Percentiles rank a stretch among this genome's conserved stretches.
These are phyloP conservation scores for Ichneumoninae sp. DNA, from an alignment of 2,888 invertebrate genomes.

Conservation along the genomic window DNA sequence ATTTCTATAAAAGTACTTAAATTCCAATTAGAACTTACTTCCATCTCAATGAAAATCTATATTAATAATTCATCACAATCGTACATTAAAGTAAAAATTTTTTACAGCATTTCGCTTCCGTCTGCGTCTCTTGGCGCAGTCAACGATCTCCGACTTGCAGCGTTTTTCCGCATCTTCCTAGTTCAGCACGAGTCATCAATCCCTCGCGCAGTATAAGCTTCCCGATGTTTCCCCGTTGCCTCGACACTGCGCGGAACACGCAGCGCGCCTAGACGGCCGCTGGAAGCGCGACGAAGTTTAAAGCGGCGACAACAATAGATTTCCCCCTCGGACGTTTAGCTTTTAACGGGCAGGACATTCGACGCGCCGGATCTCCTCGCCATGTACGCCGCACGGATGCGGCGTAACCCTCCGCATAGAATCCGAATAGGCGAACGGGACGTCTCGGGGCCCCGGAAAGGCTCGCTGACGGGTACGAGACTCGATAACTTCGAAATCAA, in stretches of 20 bases:
- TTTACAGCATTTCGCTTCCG: neutral
- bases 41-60: no score
- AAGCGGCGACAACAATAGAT: conserved; percentile 51
- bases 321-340: conserved; percentile 42
- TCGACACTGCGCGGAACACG: conserved; percentile 6
- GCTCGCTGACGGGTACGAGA: conserved; percentile 45
- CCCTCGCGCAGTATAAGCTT: conserved; percentile 15
- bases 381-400: conserved; percentile 27
- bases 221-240: conserved; percentile 21
- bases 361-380: conserved; percentile 44
- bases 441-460: conserved; percentile 54
- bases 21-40: no score
- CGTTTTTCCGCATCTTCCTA: neutral
- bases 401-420: neutral
- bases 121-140: neutral
- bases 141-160: neutral
- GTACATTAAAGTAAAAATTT: no score
- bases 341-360: conserved; percentile 53
- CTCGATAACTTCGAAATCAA: conserved; percentile 68
- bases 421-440: conserved; percentile 38
- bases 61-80: no score
- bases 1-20: no score
- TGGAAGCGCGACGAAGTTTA: conserved; percentile 1
- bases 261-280: neutral
- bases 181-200: neutral